These are phyloP conservation scores for Parnassius orleans DNA, from an alignment of 2,888 invertebrate genomes.

Conservation along the genomic window DNA sequence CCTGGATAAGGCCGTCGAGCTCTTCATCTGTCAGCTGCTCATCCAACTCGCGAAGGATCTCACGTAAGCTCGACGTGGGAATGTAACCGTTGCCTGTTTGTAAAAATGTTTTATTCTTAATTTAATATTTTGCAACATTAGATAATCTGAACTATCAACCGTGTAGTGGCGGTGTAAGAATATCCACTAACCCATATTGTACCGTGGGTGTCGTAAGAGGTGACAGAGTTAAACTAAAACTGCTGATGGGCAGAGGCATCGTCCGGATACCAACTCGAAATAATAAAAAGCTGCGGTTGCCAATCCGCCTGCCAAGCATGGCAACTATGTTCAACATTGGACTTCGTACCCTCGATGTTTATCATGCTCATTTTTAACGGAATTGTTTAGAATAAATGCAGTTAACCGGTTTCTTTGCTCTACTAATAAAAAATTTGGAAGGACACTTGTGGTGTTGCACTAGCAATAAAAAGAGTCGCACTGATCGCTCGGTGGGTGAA, in stretches of 20 bases:
- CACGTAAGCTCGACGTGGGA: slow-evolving; percentile 94
- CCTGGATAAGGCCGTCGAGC: slow-evolving; percentile 98
- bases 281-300: too few species aligned
- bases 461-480: slow-evolving; percentile 67
- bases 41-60: slow-evolving; percentile 97
- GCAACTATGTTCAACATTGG: too few species aligned
- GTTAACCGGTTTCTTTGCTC: slow-evolving; percentile 14
- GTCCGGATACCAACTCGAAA: too few species aligned
- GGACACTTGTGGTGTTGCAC: slow-evolving; percentile 50
- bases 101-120: too few species aligned
- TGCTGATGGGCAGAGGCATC: too few species aligned
- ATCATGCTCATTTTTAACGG: slow-evolving; percentile 48
- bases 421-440: slow-evolving; percentile 12
- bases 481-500: slow-evolving; percentile 55
- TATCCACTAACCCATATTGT: too few species aligned
- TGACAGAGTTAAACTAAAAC: too few species aligned
- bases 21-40: slow-evolving; percentile 97
- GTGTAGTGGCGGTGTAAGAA: too few species aligned
- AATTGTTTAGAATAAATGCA: slow-evolving; percentile 25
- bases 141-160: too few species aligned
- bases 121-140: too few species aligned
- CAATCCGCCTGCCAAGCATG: too few species aligned
- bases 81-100: slow-evolving; percentile 91
- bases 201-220: too few species aligned
- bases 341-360: slow-evolving; percentile 62